These are phyloP conservation scores for Apis dorsata DNA, from an alignment of 1,140 invertebrate species.

Conservation along the genomic window DNA sequence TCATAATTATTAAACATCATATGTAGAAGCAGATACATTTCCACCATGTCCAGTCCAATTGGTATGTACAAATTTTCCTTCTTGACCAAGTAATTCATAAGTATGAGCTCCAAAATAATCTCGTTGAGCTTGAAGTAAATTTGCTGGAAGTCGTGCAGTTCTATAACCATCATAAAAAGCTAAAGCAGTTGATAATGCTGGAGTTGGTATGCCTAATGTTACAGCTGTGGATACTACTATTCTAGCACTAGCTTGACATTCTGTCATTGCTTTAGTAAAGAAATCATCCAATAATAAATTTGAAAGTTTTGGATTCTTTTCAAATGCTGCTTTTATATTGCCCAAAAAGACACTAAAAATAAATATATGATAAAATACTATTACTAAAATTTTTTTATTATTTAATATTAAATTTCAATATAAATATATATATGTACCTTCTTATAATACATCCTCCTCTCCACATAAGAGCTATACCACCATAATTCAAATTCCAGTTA, in stretches of 20 bases:
- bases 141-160: constrained; percentile 90
- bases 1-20: constrained; percentile 86
- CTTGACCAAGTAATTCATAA: constrained; percentile 93
- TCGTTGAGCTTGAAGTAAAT: constrained; percentile 96
- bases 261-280: constrained; percentile 92
- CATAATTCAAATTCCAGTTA: constrained; percentile 98
- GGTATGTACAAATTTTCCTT: constrained; percentile 96
- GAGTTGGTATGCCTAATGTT: constrained; percentile 92
- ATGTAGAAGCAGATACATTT: constrained; percentile 97
- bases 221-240: constrained; percentile 84
- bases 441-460: constrained; percentile 99
- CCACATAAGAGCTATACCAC: constrained; percentile 99
- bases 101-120: constrained; percentile 99
- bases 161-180: constrained; percentile 99
- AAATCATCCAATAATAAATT: constrained; percentile 98
- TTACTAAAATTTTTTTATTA: constrained; percentile 12
- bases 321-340: constrained; percentile 98
- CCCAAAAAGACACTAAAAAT: constrained; percentile 93
- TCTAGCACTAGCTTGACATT: constrained; percentile 88
- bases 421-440: constrained; percentile 80
- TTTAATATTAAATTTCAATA: neutral
- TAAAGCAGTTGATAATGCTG: constrained; percentile 94
- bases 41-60: constrained; percentile 99
- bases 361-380: constrained; percentile 1
- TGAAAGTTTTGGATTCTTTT: constrained; percentile 92